Percentiles rank a stretch among this genome's conserved stretches.
These are phyloP conservation scores for Phylloscopus whistleri DNA, from an alignment of 2,113 vertebrate species.

Conservation along the genomic window DNA sequence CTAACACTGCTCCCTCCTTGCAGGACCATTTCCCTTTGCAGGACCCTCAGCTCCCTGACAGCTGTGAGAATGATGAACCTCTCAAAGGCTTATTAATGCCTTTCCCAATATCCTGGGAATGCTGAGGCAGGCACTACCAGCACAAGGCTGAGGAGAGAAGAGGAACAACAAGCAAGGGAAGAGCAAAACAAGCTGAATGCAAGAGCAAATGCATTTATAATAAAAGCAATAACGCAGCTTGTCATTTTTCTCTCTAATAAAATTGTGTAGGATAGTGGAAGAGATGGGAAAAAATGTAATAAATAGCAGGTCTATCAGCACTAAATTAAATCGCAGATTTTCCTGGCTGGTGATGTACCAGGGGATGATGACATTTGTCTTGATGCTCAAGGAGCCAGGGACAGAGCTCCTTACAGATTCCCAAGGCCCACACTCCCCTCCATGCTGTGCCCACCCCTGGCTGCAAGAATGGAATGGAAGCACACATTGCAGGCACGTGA, in stretches of 20 bases:
- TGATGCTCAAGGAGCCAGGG: not conserved
- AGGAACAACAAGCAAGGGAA: not conserved
- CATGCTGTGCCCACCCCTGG: not conserved
- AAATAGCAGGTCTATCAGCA: constrained; percentile 56
- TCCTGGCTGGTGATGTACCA: constrained; percentile 47
- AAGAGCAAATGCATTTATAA: constrained; percentile 68
- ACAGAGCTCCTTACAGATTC: not conserved
- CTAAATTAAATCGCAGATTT: constrained; percentile 53
- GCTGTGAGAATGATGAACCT: not conserved
- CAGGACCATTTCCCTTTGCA: not conserved
- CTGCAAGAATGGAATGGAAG: not conserved
- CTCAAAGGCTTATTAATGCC: not conserved
- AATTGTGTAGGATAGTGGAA: constrained; percentile 46
- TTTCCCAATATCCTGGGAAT: constrained; percentile 11
- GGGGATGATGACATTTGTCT: not conserved
- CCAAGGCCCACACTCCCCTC: not conserved
- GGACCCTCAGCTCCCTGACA: not conserved
- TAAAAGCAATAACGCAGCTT: constrained; percentile 67
- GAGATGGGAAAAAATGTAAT: constrained; percentile 42
- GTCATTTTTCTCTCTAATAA: constrained; percentile 70
- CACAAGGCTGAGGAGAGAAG: not conserved
- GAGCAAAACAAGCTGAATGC: not conserved
- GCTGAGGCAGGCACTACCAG: constrained; percentile 45
- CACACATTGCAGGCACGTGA: not conserved
- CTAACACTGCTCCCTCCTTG: not conserved